Evolutionary conservation across 2,113 vertebrate species (phyloP).

Genomic region (Coracopsis vasa): DNA sequence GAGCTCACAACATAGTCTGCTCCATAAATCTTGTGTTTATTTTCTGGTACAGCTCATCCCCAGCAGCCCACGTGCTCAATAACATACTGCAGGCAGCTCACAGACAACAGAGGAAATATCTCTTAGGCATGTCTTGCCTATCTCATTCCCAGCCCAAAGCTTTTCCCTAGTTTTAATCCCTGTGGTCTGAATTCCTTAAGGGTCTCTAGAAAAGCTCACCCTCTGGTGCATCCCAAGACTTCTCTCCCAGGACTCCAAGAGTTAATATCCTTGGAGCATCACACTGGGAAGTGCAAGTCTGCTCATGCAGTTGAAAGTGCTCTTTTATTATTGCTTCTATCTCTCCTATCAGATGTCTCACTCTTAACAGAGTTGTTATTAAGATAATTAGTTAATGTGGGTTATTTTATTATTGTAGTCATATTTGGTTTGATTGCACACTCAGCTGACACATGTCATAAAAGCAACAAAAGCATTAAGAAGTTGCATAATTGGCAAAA

Average conservation of each 20-base stretch:
- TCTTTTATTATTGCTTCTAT: conserved; percentile 30
- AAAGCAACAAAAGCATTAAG: conserved; percentile 35
- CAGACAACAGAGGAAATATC: not conserved
- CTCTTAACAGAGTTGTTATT: conserved; percentile 47
- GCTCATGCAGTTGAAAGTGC: not conserved
- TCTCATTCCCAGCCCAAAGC: not conserved
- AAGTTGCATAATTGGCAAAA: conserved; percentile 42
- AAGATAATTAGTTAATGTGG: conserved; percentile 62
- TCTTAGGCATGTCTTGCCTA: not conserved
- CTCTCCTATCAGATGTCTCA: conserved; percentile 45
- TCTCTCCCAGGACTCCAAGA: not conserved
- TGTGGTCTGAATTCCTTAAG: not conserved
- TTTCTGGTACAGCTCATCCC: not conserved
- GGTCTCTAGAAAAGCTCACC: not conserved
- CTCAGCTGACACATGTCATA: conserved; percentile 22
- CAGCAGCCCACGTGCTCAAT: not conserved
- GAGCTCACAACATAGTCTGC: not conserved
- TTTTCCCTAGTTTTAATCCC: not conserved
- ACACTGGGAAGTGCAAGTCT: not conserved
- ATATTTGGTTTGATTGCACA: conserved; percentile 34
- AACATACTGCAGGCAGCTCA: not conserved
- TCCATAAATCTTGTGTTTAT: not conserved
- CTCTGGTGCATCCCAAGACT: not conserved
- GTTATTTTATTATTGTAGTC: conserved; percentile 55
- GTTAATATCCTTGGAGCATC: not conserved